Evolutionary conservation across 1,140 invertebrate species (phyloP).

Genomic region (Drosophila bifasciata): DNA sequence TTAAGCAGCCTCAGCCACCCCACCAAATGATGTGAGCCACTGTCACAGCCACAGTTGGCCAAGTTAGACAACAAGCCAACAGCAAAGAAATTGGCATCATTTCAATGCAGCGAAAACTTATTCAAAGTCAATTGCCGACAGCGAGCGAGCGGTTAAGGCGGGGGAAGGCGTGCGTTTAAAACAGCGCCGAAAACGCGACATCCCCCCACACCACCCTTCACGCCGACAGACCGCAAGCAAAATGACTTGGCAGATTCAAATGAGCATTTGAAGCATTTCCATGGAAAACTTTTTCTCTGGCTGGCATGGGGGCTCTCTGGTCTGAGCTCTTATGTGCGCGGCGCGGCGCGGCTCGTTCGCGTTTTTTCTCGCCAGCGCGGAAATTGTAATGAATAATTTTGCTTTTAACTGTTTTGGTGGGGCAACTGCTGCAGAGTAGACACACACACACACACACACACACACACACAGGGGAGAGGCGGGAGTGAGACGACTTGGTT

Average conservation of each 20-base stretch:
- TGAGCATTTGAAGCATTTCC: conserved; percentile 80
- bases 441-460: no score
- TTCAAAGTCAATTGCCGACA: conserved; percentile 77
- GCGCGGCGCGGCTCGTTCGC: conserved; percentile 2
- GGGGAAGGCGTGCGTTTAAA: conserved; percentile 42
- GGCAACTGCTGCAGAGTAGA: conserved; percentile 5
- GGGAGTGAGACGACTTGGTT: no score
- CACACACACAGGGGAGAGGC: no score
- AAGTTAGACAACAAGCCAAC: conserved; percentile 21
- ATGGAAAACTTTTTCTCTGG: conserved; percentile 65
- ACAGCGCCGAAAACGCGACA: conserved; percentile 49
- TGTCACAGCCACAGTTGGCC: conserved; percentile 63
- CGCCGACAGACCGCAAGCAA: conserved; percentile 38
- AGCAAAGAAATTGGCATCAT: conserved; percentile 65
- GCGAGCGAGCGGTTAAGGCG: conserved; percentile 29
- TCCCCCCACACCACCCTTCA: not conserved
- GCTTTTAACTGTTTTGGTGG: conserved; percentile 64
- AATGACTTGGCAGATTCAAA: conserved; percentile 66
- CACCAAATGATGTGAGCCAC: conserved; percentile 47
- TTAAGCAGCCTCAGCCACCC: not conserved
- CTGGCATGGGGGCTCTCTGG: conserved; percentile 25
- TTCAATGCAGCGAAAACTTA: conserved; percentile 73
- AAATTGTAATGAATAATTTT: conserved; percentile 82
- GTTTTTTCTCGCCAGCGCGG: conserved; percentile 58
- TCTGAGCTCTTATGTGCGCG: conserved; percentile 29